A percentile compares a stretch with the other conserved stretches of the same genome.
These are phyloP conservation scores for Clitarchus hookeri DNA, from an alignment of 2,888 invertebrate genomes.

Conservation along the genomic window DNA sequence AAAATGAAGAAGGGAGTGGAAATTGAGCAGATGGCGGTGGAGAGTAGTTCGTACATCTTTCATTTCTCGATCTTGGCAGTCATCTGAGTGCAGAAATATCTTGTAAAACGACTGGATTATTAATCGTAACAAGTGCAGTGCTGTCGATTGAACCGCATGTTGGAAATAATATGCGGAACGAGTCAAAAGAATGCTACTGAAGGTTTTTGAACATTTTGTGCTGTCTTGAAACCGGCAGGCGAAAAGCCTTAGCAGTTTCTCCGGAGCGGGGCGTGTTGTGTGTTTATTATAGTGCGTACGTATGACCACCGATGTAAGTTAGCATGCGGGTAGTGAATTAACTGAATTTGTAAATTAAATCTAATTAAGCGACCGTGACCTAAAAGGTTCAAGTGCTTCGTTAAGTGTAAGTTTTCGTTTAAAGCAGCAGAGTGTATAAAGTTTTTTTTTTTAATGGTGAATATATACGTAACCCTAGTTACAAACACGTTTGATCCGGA, in stretches of 20 bases:
- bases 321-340: neutral
- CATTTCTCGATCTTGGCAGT: conserved; percentile 42
- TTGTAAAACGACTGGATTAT: conserved; percentile 29
- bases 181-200: conserved; percentile 26
- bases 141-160: conserved; percentile 23
- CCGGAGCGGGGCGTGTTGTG: conserved; percentile 38
- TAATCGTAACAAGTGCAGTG: conserved; percentile 26
- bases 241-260: conserved; percentile 30
- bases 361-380: neutral
- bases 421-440: neutral
- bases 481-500: neutral
- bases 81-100: conserved; percentile 39
- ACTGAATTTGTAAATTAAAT: neutral
- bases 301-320: neutral
- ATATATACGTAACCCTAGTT: neutral
- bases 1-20: conserved; percentile 43
- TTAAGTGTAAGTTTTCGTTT: neutral
- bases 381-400: neutral
- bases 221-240: conserved; percentile 40
- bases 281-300: neutral
- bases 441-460: neutral
- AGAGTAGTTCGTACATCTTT: conserved; percentile 43
- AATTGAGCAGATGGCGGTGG: conserved; percentile 45
- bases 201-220: conserved; percentile 31
- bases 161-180: conserved; percentile 24